Conservation (phyloP, 2,797 vertebrate genomes). For the Toxotes lorentzi region DNA sequence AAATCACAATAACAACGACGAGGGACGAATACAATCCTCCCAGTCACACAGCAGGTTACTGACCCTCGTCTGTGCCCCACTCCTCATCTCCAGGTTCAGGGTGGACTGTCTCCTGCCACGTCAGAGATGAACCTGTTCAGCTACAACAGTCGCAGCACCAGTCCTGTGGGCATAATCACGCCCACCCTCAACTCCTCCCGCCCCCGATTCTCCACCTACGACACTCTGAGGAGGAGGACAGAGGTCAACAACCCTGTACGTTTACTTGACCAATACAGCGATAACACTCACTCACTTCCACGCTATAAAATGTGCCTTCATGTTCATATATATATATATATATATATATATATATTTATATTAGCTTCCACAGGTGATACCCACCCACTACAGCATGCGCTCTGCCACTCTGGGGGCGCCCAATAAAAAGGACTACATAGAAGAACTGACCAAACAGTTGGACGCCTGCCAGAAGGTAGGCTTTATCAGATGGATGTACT, state of each 20-base stretch:
- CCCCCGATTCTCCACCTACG: conserved; percentile 75
- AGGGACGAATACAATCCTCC: too few species aligned
- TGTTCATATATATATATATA: not conserved
- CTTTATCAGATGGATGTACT: not conserved
- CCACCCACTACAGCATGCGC: conserved; percentile 71
- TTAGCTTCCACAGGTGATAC: conserved; percentile 28
- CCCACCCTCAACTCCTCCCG: conserved; percentile 41
- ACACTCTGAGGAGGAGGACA: conserved; percentile 76
- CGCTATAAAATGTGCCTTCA: not conserved
- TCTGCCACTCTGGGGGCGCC: conserved; percentile 63
- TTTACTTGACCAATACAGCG: not conserved
- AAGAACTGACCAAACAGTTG: conserved; percentile 85
- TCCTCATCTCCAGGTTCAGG: conserved; percentile 37
- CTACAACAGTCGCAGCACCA: conserved; percentile 77
- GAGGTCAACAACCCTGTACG: conserved; percentile 63
- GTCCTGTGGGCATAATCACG: conserved; percentile 57
- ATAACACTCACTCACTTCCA: not conserved
- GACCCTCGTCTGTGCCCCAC: not conserved
- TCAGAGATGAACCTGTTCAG: conserved; percentile 81
- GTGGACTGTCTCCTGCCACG: conserved; percentile 75
- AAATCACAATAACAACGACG: not conserved
- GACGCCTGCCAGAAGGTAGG: conserved; percentile 79
- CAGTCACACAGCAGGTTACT: not conserved
- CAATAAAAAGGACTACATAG: conserved; percentile 83
- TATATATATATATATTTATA: not conserved